Evolutionary conservation across 2,113 vertebrate species (phyloP), one percentile per base, ranked within the genome.

Genomic region (Lampris incognitus): DNA sequence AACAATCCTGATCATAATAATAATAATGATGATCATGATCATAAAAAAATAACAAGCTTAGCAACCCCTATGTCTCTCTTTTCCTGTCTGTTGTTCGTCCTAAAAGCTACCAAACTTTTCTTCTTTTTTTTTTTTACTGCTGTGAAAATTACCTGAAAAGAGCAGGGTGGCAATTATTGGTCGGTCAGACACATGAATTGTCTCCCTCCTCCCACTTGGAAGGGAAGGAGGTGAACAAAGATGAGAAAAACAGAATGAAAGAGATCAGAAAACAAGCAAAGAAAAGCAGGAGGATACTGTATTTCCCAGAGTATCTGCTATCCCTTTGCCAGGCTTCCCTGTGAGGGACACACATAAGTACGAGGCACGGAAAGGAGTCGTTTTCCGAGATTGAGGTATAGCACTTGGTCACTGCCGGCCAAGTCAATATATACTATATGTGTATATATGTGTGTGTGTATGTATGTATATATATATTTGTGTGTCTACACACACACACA

Each of bases 361-460:
- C 76, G 90, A 91, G 92, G 92, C 92, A 94, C 92, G 60, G 86
- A 91, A 81, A 90, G 83, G 78, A 87, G 78, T 84, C 79, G 61
- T 88, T 80, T 86, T 88, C 85, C 87, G 80, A 90, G 88, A 79
- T 77, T 93, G 93, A 95, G 93, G 94, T 94, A 94, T 89, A 91
- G 79, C 62, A 10, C 85, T 87, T 55, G 82, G 82, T 69, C 83
- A 86, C 69, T 76, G 85, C 67, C 13, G 68, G 73, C 85, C 88
- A 81, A 82, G 83, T 66, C 51, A 48, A 84, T 79, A 78, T 73
- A 77, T 81, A 74, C 39, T 74, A 76, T 84, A 73, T 72, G 63
- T 44, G 24, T 24, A 24, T 24, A 24, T 24, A 0, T 24, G 38
- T 73, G 5, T 88, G 60, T 74, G 69, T 72, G 80, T 78, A 89